Evolutionary conservation across 1,140 invertebrate genomes (phyloP).

Genomic region (Popillia japonica): DNA sequence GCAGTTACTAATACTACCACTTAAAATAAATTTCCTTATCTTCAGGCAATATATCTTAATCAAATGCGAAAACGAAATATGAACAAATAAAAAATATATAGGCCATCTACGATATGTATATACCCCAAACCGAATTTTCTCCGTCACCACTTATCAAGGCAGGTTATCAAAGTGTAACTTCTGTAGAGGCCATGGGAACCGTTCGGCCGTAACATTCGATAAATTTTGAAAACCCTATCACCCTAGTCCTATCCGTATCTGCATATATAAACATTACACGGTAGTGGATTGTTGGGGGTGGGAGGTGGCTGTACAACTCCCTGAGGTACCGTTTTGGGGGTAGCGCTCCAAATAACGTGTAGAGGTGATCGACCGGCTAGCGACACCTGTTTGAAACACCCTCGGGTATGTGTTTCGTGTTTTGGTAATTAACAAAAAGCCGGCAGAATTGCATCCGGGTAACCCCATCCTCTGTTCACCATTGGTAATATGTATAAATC

Average conservation of each 20-base stretch:
- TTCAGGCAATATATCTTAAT: no score
- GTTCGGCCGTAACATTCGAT: neutral
- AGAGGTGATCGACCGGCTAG: slow-evolving; percentile 7
- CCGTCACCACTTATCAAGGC: neutral
- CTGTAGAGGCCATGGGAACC: neutral
- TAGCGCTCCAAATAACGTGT: neutral
- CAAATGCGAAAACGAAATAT: no score
- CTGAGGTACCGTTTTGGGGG: neutral
- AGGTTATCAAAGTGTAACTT: neutral
- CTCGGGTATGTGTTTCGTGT: neutral
- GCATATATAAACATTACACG: slow-evolving; percentile 11
- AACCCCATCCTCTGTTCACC: neutral
- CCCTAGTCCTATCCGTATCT: neutral
- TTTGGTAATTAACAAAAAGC: slow-evolving; percentile 11
- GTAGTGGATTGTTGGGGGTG: neutral
- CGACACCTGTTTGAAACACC: slow-evolving; percentile 8
- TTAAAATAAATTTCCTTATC: no score
- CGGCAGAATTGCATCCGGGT: neutral
- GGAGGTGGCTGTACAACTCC: neutral
- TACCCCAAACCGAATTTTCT: neutral
- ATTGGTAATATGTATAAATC: neutral
- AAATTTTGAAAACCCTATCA: slow-evolving; percentile 16
- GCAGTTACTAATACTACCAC: no score
- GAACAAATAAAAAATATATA: neutral
- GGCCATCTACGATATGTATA: neutral